These are phyloP conservation scores for Erannis defoliaria DNA, from an alignment of 2,888 invertebrate species.

Conservation along the genomic window DNA sequence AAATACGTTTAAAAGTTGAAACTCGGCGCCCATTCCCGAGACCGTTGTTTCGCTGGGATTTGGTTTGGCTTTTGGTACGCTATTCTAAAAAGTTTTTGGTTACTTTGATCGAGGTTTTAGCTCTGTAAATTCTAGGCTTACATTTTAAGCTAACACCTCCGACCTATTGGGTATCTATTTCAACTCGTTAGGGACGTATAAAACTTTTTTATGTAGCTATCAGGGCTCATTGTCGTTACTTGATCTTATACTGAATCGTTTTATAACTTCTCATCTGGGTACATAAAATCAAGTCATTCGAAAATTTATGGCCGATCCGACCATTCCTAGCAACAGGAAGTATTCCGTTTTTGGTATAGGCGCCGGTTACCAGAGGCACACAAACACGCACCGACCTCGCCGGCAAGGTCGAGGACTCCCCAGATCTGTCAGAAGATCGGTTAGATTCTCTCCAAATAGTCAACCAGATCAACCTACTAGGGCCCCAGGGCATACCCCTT, in stretches of 20 bases:
- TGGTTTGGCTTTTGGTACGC: conserved; percentile 44
- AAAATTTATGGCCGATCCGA: too few species aligned
- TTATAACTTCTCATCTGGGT: conserved; percentile 39
- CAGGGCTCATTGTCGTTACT: conserved; percentile 42
- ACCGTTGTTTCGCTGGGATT: conserved; percentile 46
- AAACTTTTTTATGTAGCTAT: conserved; percentile 47
- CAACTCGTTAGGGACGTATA: conserved; percentile 41
- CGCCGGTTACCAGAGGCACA: too few species aligned
- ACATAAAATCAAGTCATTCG: conserved; percentile 34
- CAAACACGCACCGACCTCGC: too few species aligned
- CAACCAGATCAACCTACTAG: too few species aligned
- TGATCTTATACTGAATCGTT: conserved; percentile 41
- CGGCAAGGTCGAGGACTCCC: too few species aligned
- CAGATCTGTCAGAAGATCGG: too few species aligned
- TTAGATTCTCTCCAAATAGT: too few species aligned
- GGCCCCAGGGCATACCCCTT: too few species aligned
- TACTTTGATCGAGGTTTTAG: conserved; percentile 44
- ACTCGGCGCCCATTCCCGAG: conserved; percentile 43
- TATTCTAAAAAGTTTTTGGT: conserved; percentile 46
- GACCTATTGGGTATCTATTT: conserved; percentile 33
- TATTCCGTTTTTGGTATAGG: too few species aligned
- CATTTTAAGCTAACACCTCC: conserved; percentile 38
- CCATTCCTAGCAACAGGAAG: too few species aligned
- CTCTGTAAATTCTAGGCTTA: conserved; percentile 43
- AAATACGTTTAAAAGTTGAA: conserved; percentile 48